phyloP scores from a whole-genome alignment of 2,797 vertebrate species.

The Vespertilio murinus region DNA sequence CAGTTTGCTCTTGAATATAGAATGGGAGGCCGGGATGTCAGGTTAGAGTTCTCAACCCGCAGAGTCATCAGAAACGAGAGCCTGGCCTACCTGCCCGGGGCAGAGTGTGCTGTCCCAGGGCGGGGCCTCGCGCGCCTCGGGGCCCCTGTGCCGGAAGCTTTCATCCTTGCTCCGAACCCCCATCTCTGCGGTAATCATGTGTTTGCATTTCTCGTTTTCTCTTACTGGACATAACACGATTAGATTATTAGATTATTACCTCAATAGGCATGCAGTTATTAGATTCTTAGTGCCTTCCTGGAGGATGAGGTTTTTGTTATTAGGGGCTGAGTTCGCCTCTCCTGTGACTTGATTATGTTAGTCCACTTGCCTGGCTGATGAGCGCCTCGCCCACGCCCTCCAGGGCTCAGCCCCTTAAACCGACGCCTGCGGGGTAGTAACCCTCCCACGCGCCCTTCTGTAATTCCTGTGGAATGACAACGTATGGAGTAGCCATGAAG shows the following conservation, averaged over 20 bases:
- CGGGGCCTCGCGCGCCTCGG: too few relatives aligned
- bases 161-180: neutral
- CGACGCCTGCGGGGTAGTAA: neutral
- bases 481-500: conserved; percentile 66
- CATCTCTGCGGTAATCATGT: neutral
- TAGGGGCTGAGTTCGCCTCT: neutral
- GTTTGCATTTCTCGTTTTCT: neutral
- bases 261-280: neutral
- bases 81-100: neutral
- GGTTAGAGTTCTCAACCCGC: neutral
- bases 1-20: neutral
- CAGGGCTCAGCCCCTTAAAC: neutral
- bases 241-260: neutral
- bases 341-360: neutral
- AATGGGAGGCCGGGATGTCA: neutral
- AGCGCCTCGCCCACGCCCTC: neutral
- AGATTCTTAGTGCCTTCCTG: neutral
- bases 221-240: neutral
- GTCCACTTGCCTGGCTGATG: neutral
- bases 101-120: neutral
- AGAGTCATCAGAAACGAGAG: neutral
- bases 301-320: neutral
- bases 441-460: conserved; percentile 73
- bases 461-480: conserved; percentile 79
- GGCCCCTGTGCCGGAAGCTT: neutral